These are phyloP conservation scores for Pipistrellus nathusii DNA, from an alignment of 2,797 vertebrate species.

Conservation along the genomic window DNA sequence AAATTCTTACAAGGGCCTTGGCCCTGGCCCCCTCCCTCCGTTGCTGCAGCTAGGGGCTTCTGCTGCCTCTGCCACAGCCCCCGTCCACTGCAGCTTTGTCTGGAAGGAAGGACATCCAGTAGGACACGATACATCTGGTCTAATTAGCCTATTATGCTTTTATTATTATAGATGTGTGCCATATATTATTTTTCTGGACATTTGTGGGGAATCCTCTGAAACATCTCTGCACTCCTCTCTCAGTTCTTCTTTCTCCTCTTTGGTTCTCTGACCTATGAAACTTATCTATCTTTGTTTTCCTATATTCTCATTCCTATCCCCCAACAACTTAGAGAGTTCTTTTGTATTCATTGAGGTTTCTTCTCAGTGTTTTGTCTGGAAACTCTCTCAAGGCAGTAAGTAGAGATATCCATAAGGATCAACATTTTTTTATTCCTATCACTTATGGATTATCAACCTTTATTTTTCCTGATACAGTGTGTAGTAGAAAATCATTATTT, in stretches of 20 bases:
- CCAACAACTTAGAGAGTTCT: neutral
- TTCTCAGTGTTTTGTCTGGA: neutral
- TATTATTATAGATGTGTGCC: neutral
- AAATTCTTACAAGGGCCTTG: too few species aligned
- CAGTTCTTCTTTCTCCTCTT: neutral
- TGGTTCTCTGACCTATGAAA: neutral
- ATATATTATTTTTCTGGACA: neutral
- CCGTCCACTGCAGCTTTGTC: too few species aligned
- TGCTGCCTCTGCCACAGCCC: too few species aligned
- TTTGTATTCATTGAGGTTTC: neutral
- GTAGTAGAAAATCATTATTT: neutral
- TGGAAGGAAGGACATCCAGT: too few species aligned
- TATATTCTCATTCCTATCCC: neutral
- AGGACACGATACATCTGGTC: too few species aligned
- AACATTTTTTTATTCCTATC: neutral
- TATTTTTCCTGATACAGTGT: neutral
- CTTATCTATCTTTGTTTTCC: neutral
- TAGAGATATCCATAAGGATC: neutral
- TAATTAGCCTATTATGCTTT: too few species aligned
- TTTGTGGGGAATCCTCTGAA: neutral
- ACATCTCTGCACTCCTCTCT: neutral
- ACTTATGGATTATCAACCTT: neutral
- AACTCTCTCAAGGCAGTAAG: neutral
- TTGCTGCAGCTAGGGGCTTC: too few species aligned
- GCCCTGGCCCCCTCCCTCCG: fast-evolving